Base-by-base conservation (phyloP, 2,797 vertebrate genomes). In the Diplodus puntazzo region DNA sequence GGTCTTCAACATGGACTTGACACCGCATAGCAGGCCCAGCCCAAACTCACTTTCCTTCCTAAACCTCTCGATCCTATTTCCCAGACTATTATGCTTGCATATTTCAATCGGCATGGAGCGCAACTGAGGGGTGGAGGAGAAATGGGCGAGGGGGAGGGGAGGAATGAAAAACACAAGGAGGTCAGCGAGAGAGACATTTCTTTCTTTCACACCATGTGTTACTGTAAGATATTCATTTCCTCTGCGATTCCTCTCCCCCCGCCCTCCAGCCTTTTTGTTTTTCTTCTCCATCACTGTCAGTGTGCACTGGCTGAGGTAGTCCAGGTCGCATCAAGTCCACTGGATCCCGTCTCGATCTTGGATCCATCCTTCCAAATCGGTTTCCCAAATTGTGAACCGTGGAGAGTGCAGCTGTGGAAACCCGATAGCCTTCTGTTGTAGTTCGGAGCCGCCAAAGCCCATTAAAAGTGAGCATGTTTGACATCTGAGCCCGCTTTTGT, bases 171-270 rank as follows among this genome's bases (percentile, higher is more conserved):
- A 90, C 89, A 92, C 87, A 88, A 85, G 83, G 81, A 92, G 90
- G 90, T 91, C 89, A 90, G 83, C 30, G 27, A 93, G 82, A 87
- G 84, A 92, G 82, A 89, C 82, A 83, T 90, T 90, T 93, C 88
- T 93, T 89, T 93, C 87, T 92, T 93, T 92, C 88, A 91, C 92
- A 90, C 92, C 91, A 92, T 85, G 87, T 93, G 92, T 90, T 93
- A 90, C 85, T 80, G 79, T 91, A 90, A 92, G 89, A 94, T 92
- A 91, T 93, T 91, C 17, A 92, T 94, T 94, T 94, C 90, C 92
- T 91, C 85, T 89, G 80, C 20, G 59, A 88, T 86, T 88, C 79
- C 81, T 80, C 88, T 85, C 73, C 69, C 80, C 27, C 27, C 87
- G 25, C 80, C 75, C 81, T 88, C 39, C 69, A 77, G 77, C 85